These are phyloP conservation scores for Beroe forskalii DNA, from an alignment of 37 sponge, comb jelly and placozoan genomes.

Conservation along the genomic window DNA sequence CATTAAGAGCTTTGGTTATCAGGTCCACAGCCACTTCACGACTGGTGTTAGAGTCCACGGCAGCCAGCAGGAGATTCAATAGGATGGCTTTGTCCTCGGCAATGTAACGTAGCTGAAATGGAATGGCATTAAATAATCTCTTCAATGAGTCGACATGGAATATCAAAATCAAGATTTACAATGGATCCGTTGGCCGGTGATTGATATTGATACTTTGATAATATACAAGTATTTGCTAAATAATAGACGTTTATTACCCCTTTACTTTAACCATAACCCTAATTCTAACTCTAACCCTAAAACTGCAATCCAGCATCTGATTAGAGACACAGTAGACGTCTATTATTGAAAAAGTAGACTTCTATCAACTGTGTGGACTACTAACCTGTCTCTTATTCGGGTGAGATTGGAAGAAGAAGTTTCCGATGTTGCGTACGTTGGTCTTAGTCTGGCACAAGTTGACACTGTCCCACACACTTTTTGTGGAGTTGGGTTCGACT, in stretches of 20 bases:
- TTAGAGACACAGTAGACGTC: no score
- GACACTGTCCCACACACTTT: conserved; percentile 39
- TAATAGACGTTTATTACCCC: no score
- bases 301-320: no score
- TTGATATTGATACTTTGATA: no score
- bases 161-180: no score
- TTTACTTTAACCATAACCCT: no score
- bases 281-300: no score
- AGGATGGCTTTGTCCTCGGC: conserved; percentile 12
- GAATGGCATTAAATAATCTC: neutral
- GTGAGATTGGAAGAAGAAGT: conserved; percentile 16
- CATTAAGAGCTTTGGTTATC: neutral
- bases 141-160: neutral
- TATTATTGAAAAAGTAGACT: no score
- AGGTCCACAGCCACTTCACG: neutral
- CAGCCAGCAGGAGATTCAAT: conserved; percentile 12
- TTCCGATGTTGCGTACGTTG: conserved; percentile 24
- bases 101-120: conserved; percentile 61
- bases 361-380: no score
- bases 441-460: conserved; percentile 1
- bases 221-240: no score
- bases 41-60: conserved; percentile 1
- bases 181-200: no score
- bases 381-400: conserved; percentile 12
- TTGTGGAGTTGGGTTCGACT: neutral